A percentile compares a stretch with the other conserved stretches of the same genome.
phyloP scores from a whole-genome alignment of 2,113 vertebrate genomes.

The Atrichornis clamosus region DNA sequence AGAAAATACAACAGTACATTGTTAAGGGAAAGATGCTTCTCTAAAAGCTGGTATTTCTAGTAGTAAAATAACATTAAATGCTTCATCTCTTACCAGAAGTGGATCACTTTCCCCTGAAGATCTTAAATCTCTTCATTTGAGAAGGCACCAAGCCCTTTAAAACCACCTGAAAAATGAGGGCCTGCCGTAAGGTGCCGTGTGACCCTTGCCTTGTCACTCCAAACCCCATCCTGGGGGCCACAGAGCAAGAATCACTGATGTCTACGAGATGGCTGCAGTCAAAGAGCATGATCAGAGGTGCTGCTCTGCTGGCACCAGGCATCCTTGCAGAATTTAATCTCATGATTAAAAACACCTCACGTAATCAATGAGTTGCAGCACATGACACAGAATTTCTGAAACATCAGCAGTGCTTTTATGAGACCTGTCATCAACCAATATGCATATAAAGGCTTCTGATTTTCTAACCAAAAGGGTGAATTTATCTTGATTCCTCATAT shows the following conservation, averaged over 20 bases:
- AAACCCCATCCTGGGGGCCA: background rate
- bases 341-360: background rate
- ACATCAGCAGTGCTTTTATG: background rate
- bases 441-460: background rate
- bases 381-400: background rate
- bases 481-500: constrained; percentile 34
- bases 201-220: background rate
- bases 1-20: background rate
- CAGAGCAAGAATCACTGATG: background rate
- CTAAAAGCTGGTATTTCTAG: background rate
- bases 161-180: background rate
- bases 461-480: constrained; percentile 30
- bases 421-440: background rate
- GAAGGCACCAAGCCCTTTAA: background rate
- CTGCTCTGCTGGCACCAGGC: background rate
- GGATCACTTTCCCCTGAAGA: background rate
- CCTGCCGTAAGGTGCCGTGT: background rate
- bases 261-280: background rate
- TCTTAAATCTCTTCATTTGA: background rate
- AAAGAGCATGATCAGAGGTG: background rate
- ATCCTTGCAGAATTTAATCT: background rate
- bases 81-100: background rate
- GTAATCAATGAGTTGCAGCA: background rate
- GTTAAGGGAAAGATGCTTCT: background rate
- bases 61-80: background rate